Conservation (phyloP, 2,888 invertebrate genomes). For the Chromoteleia sp. region DNA sequence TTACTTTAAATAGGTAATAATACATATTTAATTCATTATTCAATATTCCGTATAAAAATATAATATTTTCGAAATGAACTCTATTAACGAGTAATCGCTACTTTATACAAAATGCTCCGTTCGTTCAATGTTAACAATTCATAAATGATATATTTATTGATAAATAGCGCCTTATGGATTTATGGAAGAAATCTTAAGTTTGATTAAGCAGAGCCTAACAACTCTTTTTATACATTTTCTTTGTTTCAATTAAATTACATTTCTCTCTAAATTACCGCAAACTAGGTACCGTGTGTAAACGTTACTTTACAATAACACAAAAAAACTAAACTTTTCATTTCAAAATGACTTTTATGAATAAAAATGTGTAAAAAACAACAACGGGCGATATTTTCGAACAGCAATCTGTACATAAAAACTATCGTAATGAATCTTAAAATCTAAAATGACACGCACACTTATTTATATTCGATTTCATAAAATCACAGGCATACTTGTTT, state of each 20-base stretch:
- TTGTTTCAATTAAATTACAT: slow-evolving; percentile 40
- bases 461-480: slow-evolving; percentile 65
- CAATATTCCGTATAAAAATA: slow-evolving; percentile 65
- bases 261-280: slow-evolving; percentile 30
- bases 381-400: slow-evolving; percentile 63
- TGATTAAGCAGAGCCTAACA: slow-evolving; percentile 55
- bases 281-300: slow-evolving; percentile 20
- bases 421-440: slow-evolving; percentile 59
- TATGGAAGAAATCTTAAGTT: slow-evolving; percentile 67
- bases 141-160: slow-evolving; percentile 58
- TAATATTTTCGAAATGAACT: slow-evolving; percentile 65
- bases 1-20: slow-evolving; percentile 56
- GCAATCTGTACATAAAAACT: slow-evolving; percentile 69
- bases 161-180: slow-evolving; percentile 68
- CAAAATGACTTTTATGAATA: slow-evolving; percentile 42
- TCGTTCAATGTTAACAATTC: slow-evolving; percentile 62
- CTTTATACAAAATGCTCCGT: slow-evolving; percentile 67
- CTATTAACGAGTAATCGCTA: slow-evolving; percentile 63
- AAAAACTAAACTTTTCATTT: slow-evolving; percentile 36
- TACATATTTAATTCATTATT: slow-evolving; percentile 64
- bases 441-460: slow-evolving; percentile 65
- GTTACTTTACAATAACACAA: slow-evolving; percentile 27
- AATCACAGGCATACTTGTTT: slow-evolving; percentile 70
- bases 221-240: slow-evolving; percentile 43
- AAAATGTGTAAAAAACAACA: slow-evolving; percentile 47